Conservation (phyloP, 1,140 invertebrate species). For the Rhopalosiphum maidis region DNA sequence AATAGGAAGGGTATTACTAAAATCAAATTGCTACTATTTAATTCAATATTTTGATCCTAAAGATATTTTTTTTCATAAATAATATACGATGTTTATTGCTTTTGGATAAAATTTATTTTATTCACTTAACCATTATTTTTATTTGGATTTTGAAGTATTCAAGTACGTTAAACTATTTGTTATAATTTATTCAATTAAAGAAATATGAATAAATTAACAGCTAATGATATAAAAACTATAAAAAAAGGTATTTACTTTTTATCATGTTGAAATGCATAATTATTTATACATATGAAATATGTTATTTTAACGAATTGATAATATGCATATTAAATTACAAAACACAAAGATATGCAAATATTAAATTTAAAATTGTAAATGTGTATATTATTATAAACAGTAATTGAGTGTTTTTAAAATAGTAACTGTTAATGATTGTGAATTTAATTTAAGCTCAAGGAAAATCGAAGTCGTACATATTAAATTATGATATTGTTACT, state of each 20-base stretch:
- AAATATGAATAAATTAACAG: neutral
- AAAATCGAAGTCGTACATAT: neutral
- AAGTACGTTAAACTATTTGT: neutral
- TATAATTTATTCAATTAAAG: neutral
- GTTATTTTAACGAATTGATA: too few relatives aligned
- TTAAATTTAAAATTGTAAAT: neutral
- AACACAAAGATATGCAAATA: neutral
- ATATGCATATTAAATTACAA: neutral
- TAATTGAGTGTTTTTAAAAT: neutral
- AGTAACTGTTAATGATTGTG: too few relatives aligned
- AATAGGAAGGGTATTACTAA: neutral
- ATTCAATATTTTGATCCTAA: neutral
- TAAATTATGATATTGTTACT: neutral
- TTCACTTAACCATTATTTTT: neutral
- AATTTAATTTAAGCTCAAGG: neutral
- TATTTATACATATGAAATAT: too few relatives aligned
- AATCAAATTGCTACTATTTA: neutral
- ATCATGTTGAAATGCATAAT: too few relatives aligned
- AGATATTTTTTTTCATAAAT: neutral
- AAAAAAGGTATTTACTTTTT: neutral
- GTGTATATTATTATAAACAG: neutral
- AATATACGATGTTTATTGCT: neutral
- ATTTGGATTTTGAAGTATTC: neutral
- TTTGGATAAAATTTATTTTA: neutral
- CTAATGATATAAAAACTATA: neutral